Evolutionary conservation across 2,797 vertebrate species (phyloP).

Genomic region (Cirrhinus molitorella): DNA sequence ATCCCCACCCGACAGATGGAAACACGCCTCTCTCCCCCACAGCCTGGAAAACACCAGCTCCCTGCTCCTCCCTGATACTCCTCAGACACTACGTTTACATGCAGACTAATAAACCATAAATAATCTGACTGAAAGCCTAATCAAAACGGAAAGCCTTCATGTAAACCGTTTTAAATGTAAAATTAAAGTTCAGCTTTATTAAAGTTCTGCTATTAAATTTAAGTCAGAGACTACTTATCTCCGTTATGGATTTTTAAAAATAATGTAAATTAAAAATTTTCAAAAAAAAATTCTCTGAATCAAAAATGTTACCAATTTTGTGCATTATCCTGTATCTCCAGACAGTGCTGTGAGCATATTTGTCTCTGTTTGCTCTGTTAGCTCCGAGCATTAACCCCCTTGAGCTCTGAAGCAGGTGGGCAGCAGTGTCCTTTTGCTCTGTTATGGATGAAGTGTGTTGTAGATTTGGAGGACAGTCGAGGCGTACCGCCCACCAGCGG

Average conservation of each 20-base stretch:
- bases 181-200: not conserved
- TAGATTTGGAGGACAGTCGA: conserved; percentile 52
- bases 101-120: conserved; percentile 4
- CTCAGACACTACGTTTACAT: conserved; percentile 3
- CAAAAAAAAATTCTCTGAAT: no score
- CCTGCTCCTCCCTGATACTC: conserved; percentile 27
- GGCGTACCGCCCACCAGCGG: conserved; percentile 49
- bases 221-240: no score
- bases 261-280: no score
- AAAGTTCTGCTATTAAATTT: not conserved
- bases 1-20: conserved; percentile 60
- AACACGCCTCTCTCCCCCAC: conserved; percentile 27
- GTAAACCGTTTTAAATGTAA: not conserved
- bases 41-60: conserved; percentile 18
- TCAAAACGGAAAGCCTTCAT: not conserved
- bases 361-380: not conserved
- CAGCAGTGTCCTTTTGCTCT: not conserved
- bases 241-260: no score
- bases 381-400: conserved; percentile 1
- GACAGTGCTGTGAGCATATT: not conserved
- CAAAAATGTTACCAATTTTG: not conserved
- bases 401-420: conserved; percentile 20
- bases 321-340: not conserved
- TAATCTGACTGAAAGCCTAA: not conserved
- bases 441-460: conserved; percentile 55